Percentiles rank a stretch among this genome's conserved stretches.
Conservation (phyloP, 2,888 invertebrate genomes). For the Nomada ruficornis region DNA sequence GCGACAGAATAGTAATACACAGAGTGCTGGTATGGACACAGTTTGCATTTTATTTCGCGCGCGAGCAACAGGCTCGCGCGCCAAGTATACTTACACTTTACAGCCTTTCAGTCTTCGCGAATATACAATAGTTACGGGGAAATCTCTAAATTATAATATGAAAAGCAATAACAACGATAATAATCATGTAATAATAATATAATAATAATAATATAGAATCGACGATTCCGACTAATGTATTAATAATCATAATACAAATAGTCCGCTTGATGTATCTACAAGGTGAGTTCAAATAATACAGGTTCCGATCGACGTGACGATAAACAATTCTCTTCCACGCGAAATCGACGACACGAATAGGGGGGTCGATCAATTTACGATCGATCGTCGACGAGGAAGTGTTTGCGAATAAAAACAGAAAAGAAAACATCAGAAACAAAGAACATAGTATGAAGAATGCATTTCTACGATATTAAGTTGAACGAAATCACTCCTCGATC, state of each 20-base stretch:
- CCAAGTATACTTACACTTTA: constrained; percentile 73
- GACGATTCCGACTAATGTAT: constrained; percentile 52
- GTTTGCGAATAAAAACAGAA: background rate
- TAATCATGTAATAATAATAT: constrained; percentile 73
- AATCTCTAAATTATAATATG: constrained; percentile 76
- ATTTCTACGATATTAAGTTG: background rate
- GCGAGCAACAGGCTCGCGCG: constrained; percentile 61
- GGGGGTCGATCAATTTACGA: constrained; percentile 52
- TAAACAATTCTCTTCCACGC: constrained; percentile 45
- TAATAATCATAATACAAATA: constrained; percentile 62
- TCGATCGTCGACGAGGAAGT: constrained; percentile 38
- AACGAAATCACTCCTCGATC: background rate
- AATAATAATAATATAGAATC: constrained; percentile 60
- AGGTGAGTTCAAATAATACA: constrained; percentile 58
- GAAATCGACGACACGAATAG: constrained; percentile 40
- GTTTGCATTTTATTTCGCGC: constrained; percentile 72
- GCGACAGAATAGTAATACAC: constrained; percentile 36
- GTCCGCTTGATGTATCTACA: constrained; percentile 71
- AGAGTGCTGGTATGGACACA: constrained; percentile 66
- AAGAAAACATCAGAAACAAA: too few relatives aligned
- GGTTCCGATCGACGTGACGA: constrained; percentile 53
- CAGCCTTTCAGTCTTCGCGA: constrained; percentile 83
- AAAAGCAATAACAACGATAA: constrained; percentile 75
- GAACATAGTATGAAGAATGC: too few relatives aligned
- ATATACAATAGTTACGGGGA: constrained; percentile 81